Base-by-base conservation (phyloP, 2,888 invertebrate genomes). In the Hypena proboscidalis region DNA sequence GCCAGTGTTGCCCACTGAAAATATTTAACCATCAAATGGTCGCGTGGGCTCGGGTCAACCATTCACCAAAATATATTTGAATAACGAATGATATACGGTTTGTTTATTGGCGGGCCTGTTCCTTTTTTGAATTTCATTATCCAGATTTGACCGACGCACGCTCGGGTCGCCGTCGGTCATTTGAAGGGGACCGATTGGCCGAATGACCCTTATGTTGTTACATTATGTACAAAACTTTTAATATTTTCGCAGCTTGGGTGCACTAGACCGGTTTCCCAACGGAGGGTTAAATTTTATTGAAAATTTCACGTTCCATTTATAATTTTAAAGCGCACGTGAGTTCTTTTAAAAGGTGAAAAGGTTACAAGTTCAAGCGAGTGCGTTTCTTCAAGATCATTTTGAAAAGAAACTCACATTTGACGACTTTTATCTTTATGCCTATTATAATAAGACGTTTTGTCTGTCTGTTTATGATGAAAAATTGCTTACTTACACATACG, bases 31-130 rank as follows among this genome's bases (percentile, higher is more conserved):
- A 82, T 80, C 81, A 80, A 86, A 87, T 83, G 85, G 85, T 85
- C 87, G 80, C 88, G 90, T 85, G 86, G 87, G 85, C 85, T 80
- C 72, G 85, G 90, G 90, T 90, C 90, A 90, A 78, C 87, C 87
- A 83, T 88, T 86, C 85, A 80, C 82, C 63, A 82, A 81, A 81
- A 82, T 76, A 77, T 89, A 90, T 90, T 90, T 90, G 83, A 90
- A 88, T 86, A 86, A 80, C 68, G 85, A 85, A 89, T 90, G 90
- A 90, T 90, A 83, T 90, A 90, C 87, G 90, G 86, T 89, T 90
- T 90, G 90, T 90, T 90, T 90, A 90, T 90, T 89, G 88, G 90
- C 83, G 83, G 85, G 90, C 85, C 79, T 80, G 83, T 81, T 84
- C 76, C 80, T 84, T 84, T 82, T 88, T 89, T 77, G 79, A 87